Evolutionary conservation across 2,888 invertebrate species (phyloP), one percentile per base, ranked within the genome.

Genomic region (Himalopsyche kuldschensis): DNA sequence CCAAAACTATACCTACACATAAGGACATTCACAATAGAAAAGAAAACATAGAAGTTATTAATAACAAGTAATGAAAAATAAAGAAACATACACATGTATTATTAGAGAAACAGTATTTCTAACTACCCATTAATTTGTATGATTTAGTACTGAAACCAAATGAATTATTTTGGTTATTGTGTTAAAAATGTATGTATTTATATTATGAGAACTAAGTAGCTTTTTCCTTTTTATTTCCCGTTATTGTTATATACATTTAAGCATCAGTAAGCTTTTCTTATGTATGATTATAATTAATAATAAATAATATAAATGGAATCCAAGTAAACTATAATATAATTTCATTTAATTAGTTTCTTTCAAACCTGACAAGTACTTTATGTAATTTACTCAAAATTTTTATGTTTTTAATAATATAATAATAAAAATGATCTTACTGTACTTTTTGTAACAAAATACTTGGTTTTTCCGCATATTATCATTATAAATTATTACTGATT

Each of bases 401-500:
- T 2, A 41, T 15, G 41, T 35, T 35, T 35, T 3, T 35, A 1
- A 6, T 35, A 10, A 35, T 6, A 6, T 32, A 32, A 5, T 32
- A 32, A 5, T 5, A 32, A 32, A 32, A 32, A 32, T 6, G 6
- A 32, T 32, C 4, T 5, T 1, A 32, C 6, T 32, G 32, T 47
- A 10, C 17, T 24, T 55, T n/a, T 55, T 55, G 0, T 55, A 24
- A 4, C 5, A 55, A 55, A 20, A 55, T 75, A 24, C n/a, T 75
- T 30, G 31, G 31, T 10, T 27, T 27, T 24, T 75, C 27, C 27
- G 10, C 35, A 31, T 75, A 31, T 75, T 31, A 75, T n/a, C 31
- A 27, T n/a, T 89, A 89, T 89, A 88, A 87, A 84, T 86, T 86
- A 88, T 87, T 88, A 84, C 83, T 87, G 84, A 75, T 55, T 55